Conservation (phyloP, 2,888 invertebrate genomes). For the Archaeoteleia sp. region DNA sequence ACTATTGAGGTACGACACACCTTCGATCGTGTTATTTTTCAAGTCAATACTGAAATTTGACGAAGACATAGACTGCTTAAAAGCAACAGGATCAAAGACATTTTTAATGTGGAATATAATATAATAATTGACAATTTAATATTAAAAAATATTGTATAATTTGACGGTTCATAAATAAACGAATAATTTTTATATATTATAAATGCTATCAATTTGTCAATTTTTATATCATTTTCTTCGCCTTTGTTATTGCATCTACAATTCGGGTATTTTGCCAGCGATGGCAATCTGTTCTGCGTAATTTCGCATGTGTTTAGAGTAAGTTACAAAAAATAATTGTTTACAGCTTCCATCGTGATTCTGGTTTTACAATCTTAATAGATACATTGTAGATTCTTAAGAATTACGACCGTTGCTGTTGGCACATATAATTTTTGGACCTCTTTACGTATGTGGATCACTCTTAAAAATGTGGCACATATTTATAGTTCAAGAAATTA, state of each 20-base stretch:
- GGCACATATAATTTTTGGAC: constrained; percentile 71
- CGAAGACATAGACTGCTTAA: too few relatives aligned
- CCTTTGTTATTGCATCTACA: constrained; percentile 9
- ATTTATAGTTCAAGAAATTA: neutral
- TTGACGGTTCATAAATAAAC: too few relatives aligned
- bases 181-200: too few relatives aligned
- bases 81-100: too few relatives aligned
- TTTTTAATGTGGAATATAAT: too few relatives aligned
- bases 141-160: too few relatives aligned
- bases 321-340: constrained; percentile 64
- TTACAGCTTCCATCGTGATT: constrained; percentile 46
- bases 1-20: too few relatives aligned
- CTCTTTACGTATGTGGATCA: constrained; percentile 57
- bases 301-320: constrained; percentile 40
- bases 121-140: too few relatives aligned
- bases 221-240: constrained; percentile 5
- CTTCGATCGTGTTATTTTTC: too few relatives aligned
- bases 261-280: constrained; percentile 1
- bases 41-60: too few relatives aligned
- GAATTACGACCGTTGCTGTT: constrained; percentile 63
- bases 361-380: constrained; percentile 39
- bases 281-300: constrained; percentile 4
- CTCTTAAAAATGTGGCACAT: constrained; percentile 12
- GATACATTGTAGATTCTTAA: constrained; percentile 52
- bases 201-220: too few relatives aligned